A percentile compares a stretch with the other conserved stretches of the same genome.
phyloP scores from a whole-genome alignment of 2,113 vertebrate species.

The Mungos mungo region DNA sequence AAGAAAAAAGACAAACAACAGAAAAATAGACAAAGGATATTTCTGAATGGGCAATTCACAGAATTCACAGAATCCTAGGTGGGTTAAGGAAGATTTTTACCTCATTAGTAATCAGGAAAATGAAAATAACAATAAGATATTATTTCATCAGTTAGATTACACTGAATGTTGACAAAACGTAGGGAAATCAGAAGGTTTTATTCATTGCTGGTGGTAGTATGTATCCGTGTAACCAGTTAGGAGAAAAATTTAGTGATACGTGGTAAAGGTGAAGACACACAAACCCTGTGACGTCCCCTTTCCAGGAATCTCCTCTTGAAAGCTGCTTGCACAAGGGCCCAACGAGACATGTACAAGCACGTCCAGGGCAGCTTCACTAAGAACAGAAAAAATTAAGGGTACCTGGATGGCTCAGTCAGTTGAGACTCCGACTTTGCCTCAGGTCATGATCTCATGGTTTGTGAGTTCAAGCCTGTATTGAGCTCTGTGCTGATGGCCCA shows the following conservation, averaged over 20 bases:
- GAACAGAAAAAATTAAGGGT: neutral
- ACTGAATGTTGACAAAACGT: neutral
- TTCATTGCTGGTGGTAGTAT: neutral
- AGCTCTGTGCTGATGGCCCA: neutral
- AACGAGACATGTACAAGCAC: neutral
- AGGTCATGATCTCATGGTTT: neutral
- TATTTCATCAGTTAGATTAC: neutral
- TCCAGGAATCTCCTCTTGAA: neutral
- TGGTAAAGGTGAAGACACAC: neutral
- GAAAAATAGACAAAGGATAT: neutral
- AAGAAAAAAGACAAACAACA: neutral
- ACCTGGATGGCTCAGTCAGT: neutral
- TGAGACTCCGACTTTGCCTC: neutral
- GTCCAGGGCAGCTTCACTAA: neutral
- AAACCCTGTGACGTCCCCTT: slow-evolving; percentile 4
- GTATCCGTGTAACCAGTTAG: neutral
- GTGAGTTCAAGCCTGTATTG: neutral
- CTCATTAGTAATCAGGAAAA: neutral
- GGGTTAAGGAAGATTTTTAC: neutral
- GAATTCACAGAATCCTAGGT: neutral
- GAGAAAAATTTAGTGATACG: neutral
- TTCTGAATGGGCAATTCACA: neutral
- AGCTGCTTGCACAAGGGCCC: neutral
- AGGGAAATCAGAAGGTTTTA: neutral
- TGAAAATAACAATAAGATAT: neutral